Conservation (phyloP, 2,888 invertebrate genomes). For the Drymonia ruficornis region DNA sequence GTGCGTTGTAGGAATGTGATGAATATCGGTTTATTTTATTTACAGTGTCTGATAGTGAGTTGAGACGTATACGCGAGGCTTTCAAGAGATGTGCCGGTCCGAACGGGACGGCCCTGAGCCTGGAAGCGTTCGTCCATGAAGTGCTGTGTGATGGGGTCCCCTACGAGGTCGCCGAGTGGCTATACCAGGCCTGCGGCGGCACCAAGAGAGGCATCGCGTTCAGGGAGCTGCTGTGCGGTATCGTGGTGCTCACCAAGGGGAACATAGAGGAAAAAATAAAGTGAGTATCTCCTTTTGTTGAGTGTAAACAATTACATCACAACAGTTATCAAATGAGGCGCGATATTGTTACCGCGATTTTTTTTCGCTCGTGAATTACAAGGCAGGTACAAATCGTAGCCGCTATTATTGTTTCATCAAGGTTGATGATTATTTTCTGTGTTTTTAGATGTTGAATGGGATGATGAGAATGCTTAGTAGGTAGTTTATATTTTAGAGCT, state of each 20-base stretch:
- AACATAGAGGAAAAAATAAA: conserved; percentile 93
- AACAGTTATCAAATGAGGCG: conserved; percentile 18
- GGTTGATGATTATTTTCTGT: conserved; percentile 1
- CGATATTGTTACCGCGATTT: conserved; percentile 20
- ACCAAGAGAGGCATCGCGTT: conserved; percentile 92
- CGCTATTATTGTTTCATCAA: conserved; percentile 8
- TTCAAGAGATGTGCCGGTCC: conserved; percentile 93
- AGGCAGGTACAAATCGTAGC: conserved; percentile 11
- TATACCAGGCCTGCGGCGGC: conserved; percentile 94
- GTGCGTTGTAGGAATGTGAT: conserved; percentile 63
- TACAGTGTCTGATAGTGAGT: conserved; percentile 93
- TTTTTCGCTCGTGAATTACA: conserved; percentile 9
- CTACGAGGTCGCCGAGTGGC: conserved; percentile 90
- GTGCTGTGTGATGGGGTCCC: conserved; percentile 95
- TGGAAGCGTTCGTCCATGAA: conserved; percentile 92
- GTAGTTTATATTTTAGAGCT: too few species aligned
- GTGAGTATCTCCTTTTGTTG: conserved; percentile 63
- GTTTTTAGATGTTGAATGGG: not conserved
- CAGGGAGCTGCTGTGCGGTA: conserved; percentile 93
- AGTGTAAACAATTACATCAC: conserved; percentile 48
- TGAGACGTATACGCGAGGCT: conserved; percentile 93
- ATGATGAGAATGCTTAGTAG: not conserved
- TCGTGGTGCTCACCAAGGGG: conserved; percentile 94
- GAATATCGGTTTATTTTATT: conserved; percentile 67
- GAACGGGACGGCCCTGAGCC: conserved; percentile 87